A percentile compares a stretch with the other conserved stretches of the same genome.
These are phyloP conservation scores for Habropoda laboriosa DNA, from an alignment of 1,140 invertebrate species.

Conservation along the genomic window DNA sequence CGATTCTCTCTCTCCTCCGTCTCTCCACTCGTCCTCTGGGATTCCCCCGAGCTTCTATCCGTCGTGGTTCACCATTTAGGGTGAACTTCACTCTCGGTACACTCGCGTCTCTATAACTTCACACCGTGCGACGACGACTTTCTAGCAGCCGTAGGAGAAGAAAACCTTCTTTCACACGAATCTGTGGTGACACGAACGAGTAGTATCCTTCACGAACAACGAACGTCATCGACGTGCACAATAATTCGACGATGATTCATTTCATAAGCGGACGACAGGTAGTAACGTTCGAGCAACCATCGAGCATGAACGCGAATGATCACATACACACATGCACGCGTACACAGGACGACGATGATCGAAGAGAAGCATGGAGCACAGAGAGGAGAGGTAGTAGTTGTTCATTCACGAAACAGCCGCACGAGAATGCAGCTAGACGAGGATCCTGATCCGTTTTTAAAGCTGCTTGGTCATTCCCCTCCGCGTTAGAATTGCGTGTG, in stretches of 20 bases:
- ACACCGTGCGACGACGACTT: neutral
- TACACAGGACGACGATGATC: too few species aligned
- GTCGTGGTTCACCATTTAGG: constrained; percentile 5
- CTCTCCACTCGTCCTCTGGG: constrained; percentile 7
- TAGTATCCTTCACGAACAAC: neutral
- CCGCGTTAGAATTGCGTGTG: constrained; percentile 31
- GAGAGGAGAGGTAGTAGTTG: too few species aligned
- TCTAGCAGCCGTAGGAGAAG: too few species aligned
- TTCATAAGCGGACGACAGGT: neutral
- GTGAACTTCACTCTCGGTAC: constrained; percentile 30
- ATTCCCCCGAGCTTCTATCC: neutral
- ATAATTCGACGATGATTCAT: neutral
- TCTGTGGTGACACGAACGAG: neutral
- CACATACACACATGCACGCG: neutral
- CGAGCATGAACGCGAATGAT: neutral
- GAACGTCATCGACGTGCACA: neutral
- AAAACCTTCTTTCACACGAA: neutral
- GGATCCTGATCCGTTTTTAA: constrained; percentile 18
- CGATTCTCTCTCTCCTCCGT: neutral
- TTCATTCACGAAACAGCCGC: constrained; percentile 33
- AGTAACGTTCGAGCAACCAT: neutral
- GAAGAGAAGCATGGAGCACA: neutral
- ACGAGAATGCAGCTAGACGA: neutral
- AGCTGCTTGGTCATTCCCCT: neutral
- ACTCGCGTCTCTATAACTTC: constrained; percentile 4